Percentiles rank a stretch among this genome's conserved stretches.
phyloP scores from a whole-genome alignment of 2,888 invertebrate species.

The Stramonita haemastoma region DNA sequence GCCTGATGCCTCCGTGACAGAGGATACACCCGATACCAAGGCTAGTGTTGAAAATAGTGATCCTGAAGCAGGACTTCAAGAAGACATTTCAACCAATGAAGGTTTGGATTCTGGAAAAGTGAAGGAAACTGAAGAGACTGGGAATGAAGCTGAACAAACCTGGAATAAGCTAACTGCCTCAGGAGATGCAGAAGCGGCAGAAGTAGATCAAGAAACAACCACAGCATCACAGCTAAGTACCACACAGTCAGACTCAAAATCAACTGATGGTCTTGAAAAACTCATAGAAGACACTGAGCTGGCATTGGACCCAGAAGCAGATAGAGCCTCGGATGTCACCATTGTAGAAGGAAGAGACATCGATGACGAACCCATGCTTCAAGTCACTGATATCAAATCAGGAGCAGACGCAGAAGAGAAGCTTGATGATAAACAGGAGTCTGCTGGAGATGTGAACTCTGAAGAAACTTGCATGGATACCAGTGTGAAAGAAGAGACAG shows the following conservation, averaged over 20 bases:
- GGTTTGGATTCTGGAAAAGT: not conserved
- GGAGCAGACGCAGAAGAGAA: constrained; percentile 16
- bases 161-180: not conserved
- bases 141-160: not conserved
- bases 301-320: constrained; percentile 10
- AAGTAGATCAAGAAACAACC: not conserved
- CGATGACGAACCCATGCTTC: constrained; percentile 17
- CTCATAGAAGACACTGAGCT: not conserved
- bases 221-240: not conserved
- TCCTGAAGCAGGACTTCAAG: not conserved
- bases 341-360: constrained; percentile 18
- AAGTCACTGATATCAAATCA: constrained; percentile 16
- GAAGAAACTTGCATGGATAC: not conserved
- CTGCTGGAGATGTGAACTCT: not conserved
- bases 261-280: constrained; percentile 20
- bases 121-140: not conserved
- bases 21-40: not conserved
- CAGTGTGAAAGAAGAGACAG: not conserved
- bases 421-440: not conserved
- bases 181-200: not conserved
- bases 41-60: not conserved
- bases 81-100: not conserved
- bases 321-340: constrained; percentile 31
- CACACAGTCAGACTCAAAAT: not conserved
- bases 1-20: not conserved